Evolutionary conservation across 2,113 vertebrate genomes (phyloP).

Genomic region (Propithecus coquereli): DNA sequence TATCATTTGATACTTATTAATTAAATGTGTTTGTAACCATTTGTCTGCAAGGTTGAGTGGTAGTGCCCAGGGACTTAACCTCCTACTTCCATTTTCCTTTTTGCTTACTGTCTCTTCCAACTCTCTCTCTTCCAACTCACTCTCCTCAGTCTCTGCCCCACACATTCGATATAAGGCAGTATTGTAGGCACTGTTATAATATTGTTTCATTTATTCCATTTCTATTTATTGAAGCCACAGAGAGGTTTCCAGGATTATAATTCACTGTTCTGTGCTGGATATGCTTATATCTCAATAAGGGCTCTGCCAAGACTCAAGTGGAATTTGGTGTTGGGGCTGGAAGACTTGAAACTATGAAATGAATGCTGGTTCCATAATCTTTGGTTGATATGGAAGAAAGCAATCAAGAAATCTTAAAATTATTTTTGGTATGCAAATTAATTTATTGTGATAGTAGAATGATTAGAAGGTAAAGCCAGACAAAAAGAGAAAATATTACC

Average conservation of each 20-base stretch:
- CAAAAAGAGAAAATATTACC: conserved; percentile 4
- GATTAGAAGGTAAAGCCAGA: conserved; percentile 4
- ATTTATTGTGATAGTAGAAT: background rate
- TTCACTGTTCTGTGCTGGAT: background rate
- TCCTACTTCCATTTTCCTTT: background rate
- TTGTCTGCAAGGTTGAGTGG: background rate
- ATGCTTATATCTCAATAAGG: background rate
- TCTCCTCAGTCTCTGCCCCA: background rate
- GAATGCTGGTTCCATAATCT: background rate
- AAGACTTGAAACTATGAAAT: conserved; percentile 28
- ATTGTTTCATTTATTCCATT: background rate
- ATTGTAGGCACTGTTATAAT: background rate
- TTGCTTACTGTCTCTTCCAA: background rate
- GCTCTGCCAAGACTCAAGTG: background rate
- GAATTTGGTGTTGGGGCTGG: background rate
- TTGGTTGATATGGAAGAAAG: background rate
- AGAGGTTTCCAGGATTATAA: background rate
- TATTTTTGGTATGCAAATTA: background rate
- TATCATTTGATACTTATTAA: conserved; percentile 17
- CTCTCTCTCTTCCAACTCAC: background rate
- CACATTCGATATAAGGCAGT: background rate
- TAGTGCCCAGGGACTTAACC: background rate
- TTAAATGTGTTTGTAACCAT: background rate
- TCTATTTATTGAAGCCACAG: background rate
- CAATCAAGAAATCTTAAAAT: background rate